Base-by-base conservation (phyloP, 2,113 vertebrate genomes). In the Budorcas taxicolor region DNA sequence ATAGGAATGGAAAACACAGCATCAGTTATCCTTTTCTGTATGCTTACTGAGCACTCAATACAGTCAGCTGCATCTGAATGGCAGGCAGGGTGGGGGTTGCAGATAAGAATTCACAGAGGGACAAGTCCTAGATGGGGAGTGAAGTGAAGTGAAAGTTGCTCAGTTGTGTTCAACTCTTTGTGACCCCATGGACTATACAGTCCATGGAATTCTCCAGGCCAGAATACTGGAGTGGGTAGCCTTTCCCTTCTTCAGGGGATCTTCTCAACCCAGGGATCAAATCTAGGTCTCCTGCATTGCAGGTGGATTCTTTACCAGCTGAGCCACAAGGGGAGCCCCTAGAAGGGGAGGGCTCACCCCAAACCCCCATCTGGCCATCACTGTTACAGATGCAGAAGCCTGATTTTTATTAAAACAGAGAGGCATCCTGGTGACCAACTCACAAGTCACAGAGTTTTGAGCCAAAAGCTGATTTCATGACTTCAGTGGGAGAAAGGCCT, bases 61-160 rank as follows among this genome's bases (percentile, higher is more conserved):
- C 1, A 5, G 76, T 33, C 7, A 6, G 6, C 0, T 5, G 52
- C 7, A 62, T 29, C 62, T 36, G 36, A 29, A 8, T 16, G 23
- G 52, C 27, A 17, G 11, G 11, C 29, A 17, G 11, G 6, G 14
- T 21, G 2, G n/a, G 15, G 10, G 3, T 12, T 96, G 47, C 58
- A 36, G 52, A 62, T 10, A 3, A n/a, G 84, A 52, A 33, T 58
- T 52, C 47, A 19, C 13, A 25, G 55, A 13, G 50, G 55, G 3
- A 16, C 29, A 55, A 19, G 23, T 47, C 21, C 31, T 29, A 23
- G 52, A 33, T 64, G 31, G 15, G n/a, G 31, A 29, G 16, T 74
- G 5, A 74, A 71, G 19, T 40, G n/a, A 74, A 40, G 67, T 74
- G 19, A 23, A 40, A 74, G 67, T 40, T 74, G 67, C 67, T 74